A percentile compares a stretch with the other conserved stretches of the same genome.
These are phyloP conservation scores for Telmatherina bonti DNA, from an alignment of 2,797 vertebrate species.

Conservation along the genomic window DNA sequence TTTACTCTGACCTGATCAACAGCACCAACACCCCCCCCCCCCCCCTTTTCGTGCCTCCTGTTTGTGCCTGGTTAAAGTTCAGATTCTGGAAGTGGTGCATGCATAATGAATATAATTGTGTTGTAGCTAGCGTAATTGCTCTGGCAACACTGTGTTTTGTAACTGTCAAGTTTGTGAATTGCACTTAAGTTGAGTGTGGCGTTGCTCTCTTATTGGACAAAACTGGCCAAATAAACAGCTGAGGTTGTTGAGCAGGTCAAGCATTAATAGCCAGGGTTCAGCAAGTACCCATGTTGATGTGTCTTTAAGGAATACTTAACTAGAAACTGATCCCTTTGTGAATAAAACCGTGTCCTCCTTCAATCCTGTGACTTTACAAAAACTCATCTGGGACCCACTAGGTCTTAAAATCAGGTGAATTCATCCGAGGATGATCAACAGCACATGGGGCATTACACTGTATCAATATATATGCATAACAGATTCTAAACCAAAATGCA, in stretches of 20 bases:
- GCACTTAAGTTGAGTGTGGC: conserved; percentile 52
- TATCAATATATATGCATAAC: too few species aligned
- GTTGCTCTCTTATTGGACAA: conserved; percentile 15
- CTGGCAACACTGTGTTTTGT: conserved; percentile 72
- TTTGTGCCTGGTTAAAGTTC: conserved; percentile 62
- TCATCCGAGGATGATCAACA: too few species aligned
- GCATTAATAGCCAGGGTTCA: conserved; percentile 25
- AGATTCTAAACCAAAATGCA: too few species aligned
- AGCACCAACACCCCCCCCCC: not conserved
- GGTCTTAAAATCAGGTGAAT: too few species aligned
- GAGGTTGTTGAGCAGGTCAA: conserved; percentile 6
- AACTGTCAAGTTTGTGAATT: conserved; percentile 74
- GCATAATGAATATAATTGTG: conserved; percentile 77
- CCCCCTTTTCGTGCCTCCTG: not conserved
- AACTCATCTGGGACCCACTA: not conserved
- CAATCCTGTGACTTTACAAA: not conserved
- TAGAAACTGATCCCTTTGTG: not conserved
- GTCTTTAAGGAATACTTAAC: not conserved
- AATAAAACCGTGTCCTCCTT: not conserved
- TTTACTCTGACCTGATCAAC: conserved; percentile 66
- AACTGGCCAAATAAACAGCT: conserved; percentile 39
- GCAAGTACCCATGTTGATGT: not conserved
- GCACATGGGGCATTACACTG: too few species aligned
- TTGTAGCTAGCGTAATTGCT: conserved; percentile 70
- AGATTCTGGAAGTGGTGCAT: conserved; percentile 69